Conservation (phyloP, 2,888 invertebrate genomes). For the Ichneumoninae sp. region DNA sequence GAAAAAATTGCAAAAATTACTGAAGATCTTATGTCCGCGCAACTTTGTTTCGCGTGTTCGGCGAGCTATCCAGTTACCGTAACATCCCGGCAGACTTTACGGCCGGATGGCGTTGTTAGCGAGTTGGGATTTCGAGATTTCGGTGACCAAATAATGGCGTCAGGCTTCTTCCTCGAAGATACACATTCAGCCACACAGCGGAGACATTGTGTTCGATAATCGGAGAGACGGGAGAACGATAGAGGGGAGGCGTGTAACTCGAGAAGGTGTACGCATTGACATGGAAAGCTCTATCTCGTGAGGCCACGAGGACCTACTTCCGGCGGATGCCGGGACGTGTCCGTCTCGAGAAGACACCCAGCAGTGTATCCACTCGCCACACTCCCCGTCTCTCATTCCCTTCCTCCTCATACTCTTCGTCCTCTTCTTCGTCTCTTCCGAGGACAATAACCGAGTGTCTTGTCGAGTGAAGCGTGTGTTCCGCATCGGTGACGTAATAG, state of each 20-base stretch:
- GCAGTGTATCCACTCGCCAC: slow-evolving; percentile 2
- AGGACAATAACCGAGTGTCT: slow-evolving; percentile 57
- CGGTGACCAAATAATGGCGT: background rate
- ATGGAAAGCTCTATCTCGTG: slow-evolving; percentile 64
- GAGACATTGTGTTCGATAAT: slow-evolving; percentile 29
- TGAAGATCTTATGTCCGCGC: background rate
- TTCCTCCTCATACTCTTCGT: slow-evolving; percentile 9
- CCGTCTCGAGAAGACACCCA: slow-evolving; percentile 54
- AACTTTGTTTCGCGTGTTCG: background rate
- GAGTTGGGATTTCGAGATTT: slow-evolving; percentile 1
- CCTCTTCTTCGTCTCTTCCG: slow-evolving; percentile 30
- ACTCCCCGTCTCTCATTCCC: background rate
- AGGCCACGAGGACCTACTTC: slow-evolving; percentile 62
- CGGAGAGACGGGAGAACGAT: slow-evolving; percentile 24
- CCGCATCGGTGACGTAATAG: slow-evolving; percentile 32
- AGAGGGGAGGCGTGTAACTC: slow-evolving; percentile 53
- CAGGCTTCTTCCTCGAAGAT: background rate
- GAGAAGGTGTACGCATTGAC: slow-evolving; percentile 65
- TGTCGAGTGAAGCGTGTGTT: slow-evolving; percentile 23
- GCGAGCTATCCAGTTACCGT: background rate
- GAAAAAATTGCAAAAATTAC: background rate
- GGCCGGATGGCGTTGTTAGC: background rate
- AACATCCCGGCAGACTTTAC: background rate
- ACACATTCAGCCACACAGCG: background rate
- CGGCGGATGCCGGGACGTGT: slow-evolving; percentile 66